Percentiles rank a stretch among this genome's conserved stretches.
Conservation (phyloP, 2,888 invertebrate genomes). For the Portevinia maculata region DNA sequence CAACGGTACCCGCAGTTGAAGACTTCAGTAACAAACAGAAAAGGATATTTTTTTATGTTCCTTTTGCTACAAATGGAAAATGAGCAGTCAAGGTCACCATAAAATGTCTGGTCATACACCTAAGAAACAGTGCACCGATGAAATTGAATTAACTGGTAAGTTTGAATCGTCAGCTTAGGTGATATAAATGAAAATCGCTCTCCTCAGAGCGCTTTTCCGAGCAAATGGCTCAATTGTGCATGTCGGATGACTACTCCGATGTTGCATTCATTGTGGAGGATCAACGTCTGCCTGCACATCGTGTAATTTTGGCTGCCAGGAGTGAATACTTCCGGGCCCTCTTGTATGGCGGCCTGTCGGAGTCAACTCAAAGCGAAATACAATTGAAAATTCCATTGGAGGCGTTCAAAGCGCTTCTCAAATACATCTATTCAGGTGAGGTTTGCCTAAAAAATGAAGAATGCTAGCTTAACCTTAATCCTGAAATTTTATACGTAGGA, state of each 20-base stretch:
- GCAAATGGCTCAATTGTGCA: constrained; percentile 92
- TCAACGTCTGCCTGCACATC: constrained; percentile 81
- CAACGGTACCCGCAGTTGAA: not conserved
- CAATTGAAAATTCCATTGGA: constrained; percentile 91
- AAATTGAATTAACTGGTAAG: constrained; percentile 85
- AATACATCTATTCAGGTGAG: constrained; percentile 96
- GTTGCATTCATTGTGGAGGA: constrained; percentile 94
- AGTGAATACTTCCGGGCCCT: constrained; percentile 97
- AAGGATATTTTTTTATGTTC: constrained; percentile 44
- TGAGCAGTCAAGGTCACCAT: constrained; percentile 82
- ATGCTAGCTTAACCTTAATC: no score
- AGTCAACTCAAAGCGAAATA: constrained; percentile 91
- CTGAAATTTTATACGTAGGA: constrained; percentile 83
- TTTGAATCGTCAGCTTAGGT: not conserved
- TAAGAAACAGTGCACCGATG: constrained; percentile 84
- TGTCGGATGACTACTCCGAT: constrained; percentile 95
- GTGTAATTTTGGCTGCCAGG: constrained; percentile 94
- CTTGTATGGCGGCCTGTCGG: constrained; percentile 90
- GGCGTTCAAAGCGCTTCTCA: constrained; percentile 94
- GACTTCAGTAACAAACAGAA: constrained; percentile 11
- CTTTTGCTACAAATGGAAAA: constrained; percentile 73
- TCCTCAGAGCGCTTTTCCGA: constrained; percentile 89
- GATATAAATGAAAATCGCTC: not conserved
- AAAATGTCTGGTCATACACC: constrained; percentile 84
- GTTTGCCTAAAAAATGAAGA: no score